Percentiles rank a stretch among this genome's conserved stretches.
Conservation (phyloP, 2,888 invertebrate genomes). For the Stegophylla sp. region DNA sequence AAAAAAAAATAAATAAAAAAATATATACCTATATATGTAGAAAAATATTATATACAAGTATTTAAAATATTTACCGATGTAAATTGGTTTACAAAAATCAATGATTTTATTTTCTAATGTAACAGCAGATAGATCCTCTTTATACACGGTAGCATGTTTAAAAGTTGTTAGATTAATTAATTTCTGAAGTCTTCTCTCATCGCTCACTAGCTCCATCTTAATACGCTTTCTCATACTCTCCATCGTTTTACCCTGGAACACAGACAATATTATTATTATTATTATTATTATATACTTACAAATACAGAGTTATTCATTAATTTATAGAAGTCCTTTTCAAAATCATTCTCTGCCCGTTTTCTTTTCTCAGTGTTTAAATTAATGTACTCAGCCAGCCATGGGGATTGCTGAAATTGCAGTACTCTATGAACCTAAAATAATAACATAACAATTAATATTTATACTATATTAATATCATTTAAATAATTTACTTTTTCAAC, state of each 20-base stretch:
- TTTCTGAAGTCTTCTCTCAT: neutral
- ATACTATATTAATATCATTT: no score
- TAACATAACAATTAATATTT: no score
- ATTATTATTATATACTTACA: no score
- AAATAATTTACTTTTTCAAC: neutral
- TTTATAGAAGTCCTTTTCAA: no score
- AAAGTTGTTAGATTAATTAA: neutral
- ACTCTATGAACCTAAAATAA: conserved; percentile 61
- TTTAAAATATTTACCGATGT: neutral
- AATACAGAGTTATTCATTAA: no score
- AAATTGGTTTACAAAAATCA: neutral
- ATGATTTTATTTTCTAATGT: neutral
- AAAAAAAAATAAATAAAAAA: neutral
- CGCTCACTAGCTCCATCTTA: neutral
- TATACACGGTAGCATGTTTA: neutral
- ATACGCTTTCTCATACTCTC: neutral
- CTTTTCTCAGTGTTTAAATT: conserved; percentile 7
- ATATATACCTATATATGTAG: no score
- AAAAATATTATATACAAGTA: no score
- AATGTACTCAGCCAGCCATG: conserved; percentile 34
- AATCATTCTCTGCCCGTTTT: neutral
- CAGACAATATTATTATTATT: no score
- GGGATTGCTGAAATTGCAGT: conserved; percentile 26
- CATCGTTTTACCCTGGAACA: no score
- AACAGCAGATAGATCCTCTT: neutral